These are phyloP conservation scores for Rhea americana DNA, from an alignment of 2,113 vertebrate genomes.

Conservation along the genomic window DNA sequence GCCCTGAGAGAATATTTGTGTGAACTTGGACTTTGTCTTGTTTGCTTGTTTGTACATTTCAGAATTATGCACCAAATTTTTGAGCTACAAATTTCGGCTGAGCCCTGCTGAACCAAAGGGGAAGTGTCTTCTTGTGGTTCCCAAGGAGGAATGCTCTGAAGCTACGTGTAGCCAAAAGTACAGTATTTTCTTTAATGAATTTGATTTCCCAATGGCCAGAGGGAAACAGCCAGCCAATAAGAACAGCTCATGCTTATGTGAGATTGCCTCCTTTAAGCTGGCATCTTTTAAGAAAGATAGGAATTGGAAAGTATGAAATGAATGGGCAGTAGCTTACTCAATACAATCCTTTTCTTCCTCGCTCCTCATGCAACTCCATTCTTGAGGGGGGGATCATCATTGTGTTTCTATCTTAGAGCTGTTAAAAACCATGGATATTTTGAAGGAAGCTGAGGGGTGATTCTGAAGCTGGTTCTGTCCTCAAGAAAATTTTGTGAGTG, in stretches of 20 bases:
- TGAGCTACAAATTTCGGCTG: not conserved
- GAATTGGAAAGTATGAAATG: not conserved
- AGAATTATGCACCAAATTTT: not conserved
- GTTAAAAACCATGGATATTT: not conserved
- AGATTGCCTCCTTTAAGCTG: not conserved
- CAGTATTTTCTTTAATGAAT: not conserved
- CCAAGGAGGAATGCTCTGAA: not conserved
- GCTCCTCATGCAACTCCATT: not conserved
- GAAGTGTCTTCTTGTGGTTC: not conserved
- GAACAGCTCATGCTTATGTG: not conserved
- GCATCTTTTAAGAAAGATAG: not conserved
- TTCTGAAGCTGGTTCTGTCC: conserved; percentile 15
- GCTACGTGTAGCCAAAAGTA: not conserved
- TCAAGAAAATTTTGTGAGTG: not conserved
- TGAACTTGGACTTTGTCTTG: not conserved
- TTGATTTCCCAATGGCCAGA: not conserved
- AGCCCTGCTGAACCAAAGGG: not conserved
- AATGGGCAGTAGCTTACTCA: not conserved
- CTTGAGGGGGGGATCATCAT: not conserved
- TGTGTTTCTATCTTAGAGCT: not conserved
- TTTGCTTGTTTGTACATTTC: not conserved
- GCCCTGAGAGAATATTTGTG: not conserved
- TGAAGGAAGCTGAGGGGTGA: not conserved
- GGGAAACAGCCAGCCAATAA: not conserved
- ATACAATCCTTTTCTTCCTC: not conserved